phyloP scores from a whole-genome alignment of 2,113 vertebrate genomes.

The Lepus europaeus region DNA sequence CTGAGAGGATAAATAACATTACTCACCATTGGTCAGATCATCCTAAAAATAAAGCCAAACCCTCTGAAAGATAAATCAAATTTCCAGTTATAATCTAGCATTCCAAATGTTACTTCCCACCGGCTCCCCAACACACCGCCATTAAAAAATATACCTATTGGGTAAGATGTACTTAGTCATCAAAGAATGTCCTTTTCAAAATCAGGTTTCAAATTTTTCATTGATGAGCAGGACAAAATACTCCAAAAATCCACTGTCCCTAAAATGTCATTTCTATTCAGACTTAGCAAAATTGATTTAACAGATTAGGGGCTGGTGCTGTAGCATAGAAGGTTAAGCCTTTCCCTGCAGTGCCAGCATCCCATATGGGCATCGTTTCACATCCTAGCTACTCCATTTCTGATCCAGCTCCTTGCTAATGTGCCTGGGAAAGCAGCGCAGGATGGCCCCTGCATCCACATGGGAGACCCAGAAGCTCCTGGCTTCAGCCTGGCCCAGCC shows the following conservation, averaged over 20 bases:
- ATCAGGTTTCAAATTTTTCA: neutral
- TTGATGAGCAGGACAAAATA: neutral
- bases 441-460: too few relatives aligned
- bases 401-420: too few relatives aligned
- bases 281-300: slow-evolving; percentile 21
- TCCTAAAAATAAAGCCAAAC: neutral
- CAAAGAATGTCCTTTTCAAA: neutral
- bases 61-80: neutral
- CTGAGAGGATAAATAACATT: slow-evolving; percentile 82
- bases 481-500: too few relatives aligned
- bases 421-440: too few relatives aligned
- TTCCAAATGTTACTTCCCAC: neutral
- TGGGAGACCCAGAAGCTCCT: too few relatives aligned
- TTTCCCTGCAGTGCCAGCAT: too few relatives aligned
- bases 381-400: too few relatives aligned
- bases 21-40: neutral
- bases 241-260: neutral
- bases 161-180: neutral
- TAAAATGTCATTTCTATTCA: slow-evolving; percentile 51
- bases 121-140: neutral
- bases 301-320: too few relatives aligned
- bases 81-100: neutral
- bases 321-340: too few relatives aligned
- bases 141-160: neutral
- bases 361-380: too few relatives aligned